Evolutionary conservation across 2,113 vertebrate species (phyloP).

Genomic region (Morone chrysops): DNA sequence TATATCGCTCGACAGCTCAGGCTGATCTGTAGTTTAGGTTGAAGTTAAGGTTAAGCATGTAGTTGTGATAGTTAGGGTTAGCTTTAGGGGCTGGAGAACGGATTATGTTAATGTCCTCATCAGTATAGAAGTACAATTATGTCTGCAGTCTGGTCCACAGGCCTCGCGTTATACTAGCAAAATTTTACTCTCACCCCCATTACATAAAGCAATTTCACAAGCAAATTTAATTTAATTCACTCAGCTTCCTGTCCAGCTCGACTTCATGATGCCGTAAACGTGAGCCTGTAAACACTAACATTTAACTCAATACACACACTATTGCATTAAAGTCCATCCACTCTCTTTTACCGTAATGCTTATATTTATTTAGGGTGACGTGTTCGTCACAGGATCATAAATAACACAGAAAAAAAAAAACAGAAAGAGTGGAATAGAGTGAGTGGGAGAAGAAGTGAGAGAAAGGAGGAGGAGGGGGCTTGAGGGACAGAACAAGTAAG

Average conservation of each 20-base stretch:
- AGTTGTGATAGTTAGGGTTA: conserved; percentile 1
- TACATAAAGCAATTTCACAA: conserved; percentile 63
- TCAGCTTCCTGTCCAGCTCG: conserved; percentile 46
- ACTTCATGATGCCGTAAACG: conserved; percentile 78
- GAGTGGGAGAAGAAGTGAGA: conserved; percentile 38
- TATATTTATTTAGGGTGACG: conserved; percentile 72
- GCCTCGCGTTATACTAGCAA: conserved; percentile 7
- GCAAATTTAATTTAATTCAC: conserved; percentile 68
- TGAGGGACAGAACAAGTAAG: conserved; percentile 62
- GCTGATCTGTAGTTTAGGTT: not conserved
- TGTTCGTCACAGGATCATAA: conserved; percentile 74
- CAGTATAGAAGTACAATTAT: not conserved
- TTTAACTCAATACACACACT: conserved; percentile 53
- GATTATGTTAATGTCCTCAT: conserved; percentile 9
- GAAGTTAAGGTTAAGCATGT: conserved; percentile 16
- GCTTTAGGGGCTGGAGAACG: conserved; percentile 1
- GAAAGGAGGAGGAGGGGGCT: conserved; percentile 7
- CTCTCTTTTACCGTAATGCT: conserved; percentile 66
- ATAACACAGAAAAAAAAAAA: conserved; percentile 55
- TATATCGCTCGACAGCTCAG: not conserved
- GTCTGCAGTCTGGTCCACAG: not conserved
- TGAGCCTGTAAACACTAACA: conserved; percentile 65
- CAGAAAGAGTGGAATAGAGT: conserved; percentile 29
- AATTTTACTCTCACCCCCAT: conserved; percentile 30
- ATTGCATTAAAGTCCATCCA: conserved; percentile 51